A percentile compares a stretch with the other conserved stretches of the same genome.
Evolutionary conservation across 2,113 vertebrate species (phyloP).

Genomic region (Sinocyclocheilus anshuiensis): DNA sequence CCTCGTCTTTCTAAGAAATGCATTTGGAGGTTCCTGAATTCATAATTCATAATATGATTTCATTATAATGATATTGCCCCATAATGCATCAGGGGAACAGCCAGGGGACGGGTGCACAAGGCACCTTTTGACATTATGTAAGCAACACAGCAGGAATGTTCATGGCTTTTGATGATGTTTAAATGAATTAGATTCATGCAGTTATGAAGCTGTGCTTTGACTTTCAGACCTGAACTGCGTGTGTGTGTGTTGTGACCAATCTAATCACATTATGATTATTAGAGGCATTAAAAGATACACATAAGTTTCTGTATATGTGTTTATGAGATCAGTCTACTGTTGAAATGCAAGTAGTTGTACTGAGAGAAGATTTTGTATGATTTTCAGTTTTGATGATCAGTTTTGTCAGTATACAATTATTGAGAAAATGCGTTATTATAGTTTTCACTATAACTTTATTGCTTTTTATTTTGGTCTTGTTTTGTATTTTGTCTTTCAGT

Average conservation of each 20-base stretch:
- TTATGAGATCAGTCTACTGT: background rate
- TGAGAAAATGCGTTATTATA: background rate
- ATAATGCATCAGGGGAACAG: constrained; percentile 24
- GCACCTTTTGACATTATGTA: constrained; percentile 31
- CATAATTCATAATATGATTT: constrained; percentile 29
- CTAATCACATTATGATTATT: background rate
- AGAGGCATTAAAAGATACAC: background rate
- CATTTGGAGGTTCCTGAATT: background rate
- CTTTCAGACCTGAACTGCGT: background rate
- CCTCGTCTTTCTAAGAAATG: constrained; percentile 36
- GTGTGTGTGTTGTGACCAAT: constrained; percentile 3
- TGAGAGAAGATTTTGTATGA: background rate
- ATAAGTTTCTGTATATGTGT: background rate
- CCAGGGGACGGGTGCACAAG: background rate
- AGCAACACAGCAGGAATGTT: background rate
- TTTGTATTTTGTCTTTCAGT: background rate
- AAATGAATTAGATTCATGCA: background rate
- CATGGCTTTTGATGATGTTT: constrained; percentile 27
- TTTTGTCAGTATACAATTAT: no score
- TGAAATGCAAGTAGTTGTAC: background rate
- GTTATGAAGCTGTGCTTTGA: background rate
- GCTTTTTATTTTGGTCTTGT: background rate
- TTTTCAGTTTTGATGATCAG: background rate
- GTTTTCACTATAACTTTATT: background rate
- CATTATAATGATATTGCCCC: constrained; percentile 14